Evolutionary conservation across 2,797 vertebrate species (phyloP), one percentile per base, ranked within the genome.

Genomic region (Brotula barbata): DNA sequence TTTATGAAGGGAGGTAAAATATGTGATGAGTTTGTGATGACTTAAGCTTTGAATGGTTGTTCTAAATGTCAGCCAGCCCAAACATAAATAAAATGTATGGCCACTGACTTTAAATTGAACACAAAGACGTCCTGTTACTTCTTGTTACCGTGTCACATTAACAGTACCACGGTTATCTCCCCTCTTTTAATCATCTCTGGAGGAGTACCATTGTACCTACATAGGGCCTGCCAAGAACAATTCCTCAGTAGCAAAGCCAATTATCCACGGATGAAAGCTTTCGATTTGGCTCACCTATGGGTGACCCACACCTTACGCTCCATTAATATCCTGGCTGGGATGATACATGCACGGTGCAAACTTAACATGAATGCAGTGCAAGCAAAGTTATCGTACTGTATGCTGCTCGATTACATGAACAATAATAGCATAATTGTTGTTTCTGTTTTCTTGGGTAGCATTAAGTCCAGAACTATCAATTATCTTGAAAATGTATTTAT

Each of bases 251-350:
- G 53, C 48, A 82, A 84, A 82, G 70, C 82, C 78, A 77, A 84
- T 89, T 84, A 85, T 82, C 67, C 59, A 58, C 68, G 77, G 79
- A 70, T 80, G 72, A 81, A 68, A 77, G 62, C 47, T 67, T 65
- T 69, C 71, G 43, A 71, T 78, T 73, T 77, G 70, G 71, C 68
- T 77, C 62, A 80, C 70, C 76, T 82, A 47, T 80, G 60, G 61
- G 65, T 50, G 51, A 73, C 77, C 67, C 47, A 41, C 51, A 41
- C 77, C 40, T 58, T 39, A 54, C 46, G 48, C 41, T 43, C 54
- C 63, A 71, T 78, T 83, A 81, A 78, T 65, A 66, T 73, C 74
- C 17, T 67, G 70, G 31, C 44, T 21, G 7, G 63, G 31, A 44
- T 52, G 20, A 43, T 42, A 15, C 7, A 47, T 14, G 21, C 31